phyloP scores from a whole-genome alignment of 2,888 invertebrate species.

The Ypsolopha sequella region DNA sequence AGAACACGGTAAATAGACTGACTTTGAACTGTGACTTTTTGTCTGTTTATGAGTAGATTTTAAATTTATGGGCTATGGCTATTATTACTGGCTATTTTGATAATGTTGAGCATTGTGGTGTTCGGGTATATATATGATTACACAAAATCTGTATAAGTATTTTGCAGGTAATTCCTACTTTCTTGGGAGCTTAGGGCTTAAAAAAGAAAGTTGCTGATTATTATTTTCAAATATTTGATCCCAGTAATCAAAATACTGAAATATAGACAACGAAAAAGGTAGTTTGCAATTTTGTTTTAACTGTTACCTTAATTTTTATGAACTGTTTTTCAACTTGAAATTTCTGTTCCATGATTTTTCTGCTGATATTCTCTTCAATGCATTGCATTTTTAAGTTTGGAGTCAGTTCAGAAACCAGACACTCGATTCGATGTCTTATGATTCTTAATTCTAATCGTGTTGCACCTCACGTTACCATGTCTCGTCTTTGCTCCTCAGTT shows the following conservation, averaged over 20 bases:
- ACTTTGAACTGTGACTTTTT: too few relatives aligned
- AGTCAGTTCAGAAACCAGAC: not conserved
- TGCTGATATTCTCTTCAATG: too few relatives aligned
- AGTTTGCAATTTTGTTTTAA: not conserved
- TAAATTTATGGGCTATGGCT: too few relatives aligned
- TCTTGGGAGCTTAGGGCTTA: not conserved
- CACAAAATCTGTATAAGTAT: too few relatives aligned
- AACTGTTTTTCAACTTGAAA: too few relatives aligned
- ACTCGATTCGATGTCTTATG: not conserved
- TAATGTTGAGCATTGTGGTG: not conserved
- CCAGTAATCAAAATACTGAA: not conserved
- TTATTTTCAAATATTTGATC: not conserved
- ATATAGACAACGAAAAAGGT: not conserved
- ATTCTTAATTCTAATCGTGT: not conserved
- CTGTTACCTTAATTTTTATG: too few relatives aligned
- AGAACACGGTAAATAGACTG: conserved; percentile 71
- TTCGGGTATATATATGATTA: too few relatives aligned
- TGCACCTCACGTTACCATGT: not conserved
- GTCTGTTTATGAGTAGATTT: too few relatives aligned
- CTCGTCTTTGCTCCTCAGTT: conserved; percentile 41
- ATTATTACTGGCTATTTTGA: not conserved
- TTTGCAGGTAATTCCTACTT: too few relatives aligned
- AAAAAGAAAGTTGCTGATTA: not conserved
- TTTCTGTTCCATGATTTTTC: too few relatives aligned
- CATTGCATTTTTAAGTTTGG: too few relatives aligned